A percentile compares a stretch with the other conserved stretches of the same genome.
These are phyloP conservation scores for Hydriomena furcata DNA, from an alignment of 2,888 invertebrate genomes.

Conservation along the genomic window DNA sequence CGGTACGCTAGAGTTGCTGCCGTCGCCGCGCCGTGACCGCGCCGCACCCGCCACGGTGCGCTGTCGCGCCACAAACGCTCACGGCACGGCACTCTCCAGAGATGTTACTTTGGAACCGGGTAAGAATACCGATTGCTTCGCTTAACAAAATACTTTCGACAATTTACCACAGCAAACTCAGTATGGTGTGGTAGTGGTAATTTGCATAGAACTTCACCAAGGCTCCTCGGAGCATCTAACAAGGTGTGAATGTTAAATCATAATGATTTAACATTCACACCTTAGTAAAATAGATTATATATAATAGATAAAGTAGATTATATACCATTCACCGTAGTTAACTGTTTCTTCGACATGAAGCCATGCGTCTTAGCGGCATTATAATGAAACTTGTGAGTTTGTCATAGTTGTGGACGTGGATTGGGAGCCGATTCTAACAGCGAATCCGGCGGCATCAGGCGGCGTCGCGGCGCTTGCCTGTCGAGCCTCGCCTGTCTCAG, in stretches of 20 bases:
- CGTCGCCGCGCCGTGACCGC: conserved; percentile 27
- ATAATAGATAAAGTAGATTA: too few relatives aligned
- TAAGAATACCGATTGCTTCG: conserved; percentile 54
- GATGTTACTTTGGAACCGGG: conserved; percentile 90
- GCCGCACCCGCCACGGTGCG: conserved; percentile 59
- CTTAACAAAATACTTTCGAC: too few relatives aligned
- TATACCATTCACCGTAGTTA: too few relatives aligned
- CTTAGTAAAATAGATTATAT: too few relatives aligned
- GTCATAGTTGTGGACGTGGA: conserved; percentile 48
- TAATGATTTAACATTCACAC: too few relatives aligned
- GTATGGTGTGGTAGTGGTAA: too few relatives aligned
- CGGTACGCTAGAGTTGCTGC: conserved; percentile 62
- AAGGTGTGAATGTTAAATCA: too few relatives aligned
- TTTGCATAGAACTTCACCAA: too few relatives aligned
- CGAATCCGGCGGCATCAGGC: conserved; percentile 46
- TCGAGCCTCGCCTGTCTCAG: conserved; percentile 48
- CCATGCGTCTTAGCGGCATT: too few relatives aligned
- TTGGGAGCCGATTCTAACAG: conserved; percentile 51
- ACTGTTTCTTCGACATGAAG: too few relatives aligned
- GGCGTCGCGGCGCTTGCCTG: conserved; percentile 62
- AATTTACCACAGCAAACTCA: too few relatives aligned
- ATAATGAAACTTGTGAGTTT: background rate
- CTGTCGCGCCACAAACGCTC: conserved; percentile 89
- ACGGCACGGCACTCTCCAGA: conserved; percentile 89
- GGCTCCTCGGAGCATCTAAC: too few relatives aligned